Evolutionary conservation across 1,140 invertebrate genomes (phyloP), one percentile per base, ranked within the genome.

Genomic region (Periplaneta americana): DNA sequence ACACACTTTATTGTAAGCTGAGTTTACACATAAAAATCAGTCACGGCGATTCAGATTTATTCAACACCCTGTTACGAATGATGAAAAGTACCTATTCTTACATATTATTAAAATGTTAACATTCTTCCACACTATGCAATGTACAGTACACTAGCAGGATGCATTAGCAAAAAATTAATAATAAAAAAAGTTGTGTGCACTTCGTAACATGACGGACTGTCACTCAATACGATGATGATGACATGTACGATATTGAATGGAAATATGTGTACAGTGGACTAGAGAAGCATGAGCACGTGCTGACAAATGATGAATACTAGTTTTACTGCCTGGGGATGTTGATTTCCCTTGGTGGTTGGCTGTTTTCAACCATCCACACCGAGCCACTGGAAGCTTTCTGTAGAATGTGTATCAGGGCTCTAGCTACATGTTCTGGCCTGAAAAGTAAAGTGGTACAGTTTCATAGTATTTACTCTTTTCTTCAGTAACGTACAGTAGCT

Each of bases 311-410:
- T 22, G 6, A 15, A 17, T 17, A 48, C 35, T 79, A n/a, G 5
- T 66, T 66, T n/a, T 48, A 81, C 76, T 81, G 81, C 5, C 34
- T 78, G n/a, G 75, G 35, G 35, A 78, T 78, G 74, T 39, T 81
- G 32, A 92, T 87, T 87, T 94, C 92, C 84, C 90, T 88, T 1
- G 92, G 89, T 1, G 92, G 90, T 83, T 92, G 91, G 3, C 91
- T 90, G 83, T 93, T 93, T 84, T 94, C 93, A 8, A 94, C 92
- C 13, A 93, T 85, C 93, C 93, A 94, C 28, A 94, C 92, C 6
- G 92, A 92, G 31, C 93, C 93, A 84, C 92, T 94, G 81, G 92
- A 90, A 31, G 90, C 93, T 84, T 91, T 93, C 78, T 89, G 89
- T 31, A 94, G 85, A 13, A 94, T 87, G 57, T 94, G 92, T 77